Evolutionary conservation across 2,888 invertebrate genomes (phyloP).

Genomic region (Andricus quercusramuli): DNA sequence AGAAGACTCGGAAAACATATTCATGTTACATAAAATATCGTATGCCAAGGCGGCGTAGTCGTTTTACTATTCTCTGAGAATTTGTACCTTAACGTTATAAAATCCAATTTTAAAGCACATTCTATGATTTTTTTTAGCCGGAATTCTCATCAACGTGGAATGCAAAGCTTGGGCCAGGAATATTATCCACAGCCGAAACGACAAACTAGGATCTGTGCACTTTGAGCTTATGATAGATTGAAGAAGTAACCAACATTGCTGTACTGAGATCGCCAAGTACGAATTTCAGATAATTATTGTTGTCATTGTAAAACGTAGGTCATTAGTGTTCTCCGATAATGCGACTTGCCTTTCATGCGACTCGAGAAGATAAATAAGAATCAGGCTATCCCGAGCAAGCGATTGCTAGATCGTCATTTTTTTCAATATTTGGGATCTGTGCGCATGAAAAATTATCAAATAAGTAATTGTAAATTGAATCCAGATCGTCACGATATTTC

Average conservation of each 20-base stretch:
- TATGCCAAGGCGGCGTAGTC: too few species aligned
- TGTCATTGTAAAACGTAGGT: background rate
- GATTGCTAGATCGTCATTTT: background rate
- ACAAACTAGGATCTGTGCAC: conserved; percentile 86
- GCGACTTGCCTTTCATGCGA: background rate
- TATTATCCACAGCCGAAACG: conserved; percentile 84
- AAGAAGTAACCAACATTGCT: conserved; percentile 37
- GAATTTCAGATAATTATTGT: background rate
- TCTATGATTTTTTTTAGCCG: conserved; percentile 76
- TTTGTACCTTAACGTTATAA: conserved; percentile 13
- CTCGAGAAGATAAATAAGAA: background rate
- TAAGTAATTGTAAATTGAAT: background rate
- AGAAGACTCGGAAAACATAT: too few species aligned
- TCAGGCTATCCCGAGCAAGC: background rate
- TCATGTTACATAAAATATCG: too few species aligned
- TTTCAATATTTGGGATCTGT: background rate
- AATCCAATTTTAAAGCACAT: background rate
- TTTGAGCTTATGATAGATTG: conserved; percentile 85
- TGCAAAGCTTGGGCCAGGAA: conserved; percentile 87
- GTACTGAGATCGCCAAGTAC: background rate
- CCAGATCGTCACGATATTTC: background rate
- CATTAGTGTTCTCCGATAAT: background rate
- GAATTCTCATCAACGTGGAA: conserved; percentile 84
- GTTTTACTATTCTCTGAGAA: too few species aligned
- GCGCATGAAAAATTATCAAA: background rate